These are phyloP conservation scores for Cebus imitator DNA, from an alignment of 2,113 vertebrate species.

Conservation along the genomic window DNA sequence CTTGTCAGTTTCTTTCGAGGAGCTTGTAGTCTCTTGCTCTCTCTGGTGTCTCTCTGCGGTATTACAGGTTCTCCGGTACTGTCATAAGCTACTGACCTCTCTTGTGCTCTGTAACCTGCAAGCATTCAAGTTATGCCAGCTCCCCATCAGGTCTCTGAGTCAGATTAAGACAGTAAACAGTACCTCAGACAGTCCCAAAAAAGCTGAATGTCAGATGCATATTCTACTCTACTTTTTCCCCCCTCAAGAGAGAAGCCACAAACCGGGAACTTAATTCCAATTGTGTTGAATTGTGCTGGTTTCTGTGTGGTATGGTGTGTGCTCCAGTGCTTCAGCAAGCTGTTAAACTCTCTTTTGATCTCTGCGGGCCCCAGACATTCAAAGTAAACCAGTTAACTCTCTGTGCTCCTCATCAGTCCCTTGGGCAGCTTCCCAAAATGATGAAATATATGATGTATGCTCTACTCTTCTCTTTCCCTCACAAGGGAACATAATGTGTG, in stretches of 20 bases:
- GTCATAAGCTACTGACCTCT: neutral
- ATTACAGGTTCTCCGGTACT: neutral
- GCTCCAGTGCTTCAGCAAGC: neutral
- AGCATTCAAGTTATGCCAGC: neutral
- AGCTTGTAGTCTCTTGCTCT: neutral
- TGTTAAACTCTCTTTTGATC: neutral
- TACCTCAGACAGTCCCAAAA: neutral
- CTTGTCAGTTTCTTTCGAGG: neutral
- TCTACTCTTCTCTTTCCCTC: too few relatives aligned
- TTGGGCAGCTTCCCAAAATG: neutral
- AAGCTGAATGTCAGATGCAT: neutral
- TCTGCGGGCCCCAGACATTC: neutral
- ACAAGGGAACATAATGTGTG: too few relatives aligned
- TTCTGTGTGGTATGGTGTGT: neutral
- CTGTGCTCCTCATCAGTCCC: neutral
- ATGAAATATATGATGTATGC: neutral
- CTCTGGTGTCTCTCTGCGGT: neutral
- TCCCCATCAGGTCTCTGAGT: neutral
- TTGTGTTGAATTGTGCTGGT: neutral
- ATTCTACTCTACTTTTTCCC: neutral
- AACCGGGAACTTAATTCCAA: rapidly evolving
- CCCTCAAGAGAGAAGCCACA: neutral
- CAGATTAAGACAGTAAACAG: neutral
- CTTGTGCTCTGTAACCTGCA: neutral
- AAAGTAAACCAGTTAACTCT: neutral